phyloP scores from a whole-genome alignment of 2,797 vertebrate genomes.

The Rhinoraja longicauda region DNA sequence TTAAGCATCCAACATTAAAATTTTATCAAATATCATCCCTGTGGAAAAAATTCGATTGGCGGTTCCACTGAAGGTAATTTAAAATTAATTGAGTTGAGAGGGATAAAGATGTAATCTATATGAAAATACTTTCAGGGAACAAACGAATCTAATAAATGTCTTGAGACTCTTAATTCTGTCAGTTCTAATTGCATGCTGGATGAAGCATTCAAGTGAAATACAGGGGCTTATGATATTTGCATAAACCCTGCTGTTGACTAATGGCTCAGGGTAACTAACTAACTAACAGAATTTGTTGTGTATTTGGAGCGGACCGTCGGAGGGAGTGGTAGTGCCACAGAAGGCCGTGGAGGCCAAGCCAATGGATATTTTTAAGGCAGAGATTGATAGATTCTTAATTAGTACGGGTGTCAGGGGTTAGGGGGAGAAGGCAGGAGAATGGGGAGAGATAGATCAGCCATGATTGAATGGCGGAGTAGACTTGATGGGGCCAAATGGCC shows the following conservation, averaged over 20 bases:
- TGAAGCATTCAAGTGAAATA: neutral
- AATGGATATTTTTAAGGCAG: too few relatives aligned
- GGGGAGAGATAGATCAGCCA: too few relatives aligned
- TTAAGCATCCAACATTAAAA: slow-evolving; percentile 1
- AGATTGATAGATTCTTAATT: too few relatives aligned
- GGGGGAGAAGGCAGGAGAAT: too few relatives aligned
- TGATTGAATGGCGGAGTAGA: too few relatives aligned
- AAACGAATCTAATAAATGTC: neutral
- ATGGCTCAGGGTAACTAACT: neutral
- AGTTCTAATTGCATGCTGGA: neutral
- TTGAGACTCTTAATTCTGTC: slow-evolving; percentile 4
- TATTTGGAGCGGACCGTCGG: too few relatives aligned
- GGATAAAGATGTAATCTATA: neutral
- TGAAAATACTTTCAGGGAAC: neutral
- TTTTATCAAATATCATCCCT: slow-evolving; percentile 16
- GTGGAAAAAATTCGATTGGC: neutral
- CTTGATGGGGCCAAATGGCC: too few relatives aligned
- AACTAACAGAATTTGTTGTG: too few relatives aligned
- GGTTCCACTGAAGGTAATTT: neutral
- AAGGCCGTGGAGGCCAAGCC: too few relatives aligned
- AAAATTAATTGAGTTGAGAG: neutral
- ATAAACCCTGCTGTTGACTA: neutral
- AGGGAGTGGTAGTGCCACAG: too few relatives aligned
- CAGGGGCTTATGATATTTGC: neutral
- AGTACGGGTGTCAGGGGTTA: too few relatives aligned